Percentiles rank a stretch among this genome's conserved stretches.
Conservation (phyloP, 1,140 invertebrate species). For the Drosophila teissieri region DNA sequence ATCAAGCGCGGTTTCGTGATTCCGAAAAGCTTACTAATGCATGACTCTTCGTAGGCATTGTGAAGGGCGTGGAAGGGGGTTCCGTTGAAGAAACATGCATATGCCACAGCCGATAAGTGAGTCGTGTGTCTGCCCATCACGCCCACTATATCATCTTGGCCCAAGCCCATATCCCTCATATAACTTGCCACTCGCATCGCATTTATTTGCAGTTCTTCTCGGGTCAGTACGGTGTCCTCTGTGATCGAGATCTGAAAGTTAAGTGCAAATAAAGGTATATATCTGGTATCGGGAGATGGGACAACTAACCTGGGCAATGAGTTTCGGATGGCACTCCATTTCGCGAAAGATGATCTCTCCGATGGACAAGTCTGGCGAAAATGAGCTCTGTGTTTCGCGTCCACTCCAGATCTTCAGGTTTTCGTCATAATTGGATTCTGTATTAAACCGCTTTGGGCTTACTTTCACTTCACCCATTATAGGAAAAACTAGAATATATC, state of each 20-base stretch:
- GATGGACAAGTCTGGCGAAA: conserved; percentile 25
- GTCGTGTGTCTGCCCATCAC: conserved; percentile 39
- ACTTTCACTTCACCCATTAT: neutral
- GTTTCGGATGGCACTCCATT: conserved; percentile 43
- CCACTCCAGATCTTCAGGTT: conserved; percentile 31
- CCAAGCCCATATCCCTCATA: conserved; percentile 9
- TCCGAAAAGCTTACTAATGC: conserved; percentile 14
- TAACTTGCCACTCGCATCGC: conserved; percentile 27
- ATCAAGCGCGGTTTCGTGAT: conserved; percentile 50
- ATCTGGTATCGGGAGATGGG: neutral
- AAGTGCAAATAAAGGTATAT: too few relatives aligned
- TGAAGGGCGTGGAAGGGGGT: conserved; percentile 30
- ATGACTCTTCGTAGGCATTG: conserved; percentile 25
- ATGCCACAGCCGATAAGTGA: conserved; percentile 29
- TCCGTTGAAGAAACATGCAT: conserved; percentile 46
- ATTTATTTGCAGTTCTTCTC: conserved; percentile 29
- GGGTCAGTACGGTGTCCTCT: conserved; percentile 24
- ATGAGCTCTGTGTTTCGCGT: conserved; percentile 5
- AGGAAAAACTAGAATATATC: too few relatives aligned
- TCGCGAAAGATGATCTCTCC: conserved; percentile 46
- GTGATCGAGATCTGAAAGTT: conserved; percentile 31
- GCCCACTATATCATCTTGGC: conserved; percentile 34
- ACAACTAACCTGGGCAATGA: conserved; percentile 36
- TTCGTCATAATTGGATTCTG: conserved; percentile 20
- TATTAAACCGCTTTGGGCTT: neutral